phyloP scores from a whole-genome alignment of 2,113 vertebrate genomes.

The Chrysemys picta region DNA sequence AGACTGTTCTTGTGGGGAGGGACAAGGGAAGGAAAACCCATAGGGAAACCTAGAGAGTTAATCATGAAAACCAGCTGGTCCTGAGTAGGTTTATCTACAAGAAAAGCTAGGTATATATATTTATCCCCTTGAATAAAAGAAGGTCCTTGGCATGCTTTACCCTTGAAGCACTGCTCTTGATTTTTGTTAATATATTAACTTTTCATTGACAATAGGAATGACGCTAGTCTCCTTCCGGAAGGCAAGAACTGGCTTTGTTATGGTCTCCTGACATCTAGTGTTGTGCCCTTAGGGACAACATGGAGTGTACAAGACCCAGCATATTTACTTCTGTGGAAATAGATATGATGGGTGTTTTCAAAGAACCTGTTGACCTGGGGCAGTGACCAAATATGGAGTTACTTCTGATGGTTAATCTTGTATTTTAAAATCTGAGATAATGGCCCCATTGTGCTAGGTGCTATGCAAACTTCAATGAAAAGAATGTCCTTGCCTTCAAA shows the following conservation, averaged over 20 bases:
- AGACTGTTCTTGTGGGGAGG: background rate
- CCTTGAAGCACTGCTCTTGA: background rate
- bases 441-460: background rate
- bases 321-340: background rate
- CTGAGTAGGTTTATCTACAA: background rate
- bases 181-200: background rate
- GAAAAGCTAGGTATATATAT: background rate
- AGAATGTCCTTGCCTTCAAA: background rate
- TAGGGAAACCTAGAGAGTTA: background rate
- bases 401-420: background rate
- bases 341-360: background rate
- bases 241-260: background rate
- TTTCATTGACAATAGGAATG: background rate
- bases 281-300: background rate
- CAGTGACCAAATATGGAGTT: background rate
- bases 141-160: background rate
- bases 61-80: background rate
- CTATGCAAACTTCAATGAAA: background rate
- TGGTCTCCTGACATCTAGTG: background rate
- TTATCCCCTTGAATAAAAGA: background rate
- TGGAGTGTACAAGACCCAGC: background rate
- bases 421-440: background rate
- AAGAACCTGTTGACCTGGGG: background rate
- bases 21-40: background rate
- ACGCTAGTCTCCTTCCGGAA: background rate